These are phyloP conservation scores for Phataginus tetradactyla DNA, from an alignment of 2,797 vertebrate species.

Conservation along the genomic window DNA sequence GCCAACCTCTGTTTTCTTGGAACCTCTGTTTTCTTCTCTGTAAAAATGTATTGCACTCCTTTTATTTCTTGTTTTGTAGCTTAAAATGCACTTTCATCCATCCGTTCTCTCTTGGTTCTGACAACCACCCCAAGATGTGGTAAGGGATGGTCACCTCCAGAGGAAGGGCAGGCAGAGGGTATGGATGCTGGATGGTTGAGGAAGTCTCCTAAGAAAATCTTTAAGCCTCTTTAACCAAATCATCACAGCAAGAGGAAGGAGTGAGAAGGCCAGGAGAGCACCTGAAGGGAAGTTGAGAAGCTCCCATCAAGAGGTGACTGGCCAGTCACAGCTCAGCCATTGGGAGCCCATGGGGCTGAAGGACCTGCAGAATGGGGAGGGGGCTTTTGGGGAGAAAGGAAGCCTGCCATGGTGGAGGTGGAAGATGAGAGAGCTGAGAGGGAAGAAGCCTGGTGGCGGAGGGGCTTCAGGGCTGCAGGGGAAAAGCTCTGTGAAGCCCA, in stretches of 20 bases:
- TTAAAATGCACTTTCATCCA: background rate
- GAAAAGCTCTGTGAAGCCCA: background rate
- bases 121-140: background rate
- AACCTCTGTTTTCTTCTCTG: background rate
- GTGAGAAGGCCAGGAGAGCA: background rate
- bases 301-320: background rate
- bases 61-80: background rate
- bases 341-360: background rate
- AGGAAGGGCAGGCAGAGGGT: background rate
- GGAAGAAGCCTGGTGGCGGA: background rate
- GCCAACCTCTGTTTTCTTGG: background rate
- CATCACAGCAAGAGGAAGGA: background rate
- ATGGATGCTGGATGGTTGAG: background rate
- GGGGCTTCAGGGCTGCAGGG: background rate
- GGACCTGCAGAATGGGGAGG: background rate
- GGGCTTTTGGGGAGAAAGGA: background rate
- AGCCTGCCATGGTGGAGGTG: fast-evolving
- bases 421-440: background rate
- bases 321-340: background rate
- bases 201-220: background rate
- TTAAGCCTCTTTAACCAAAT: background rate
- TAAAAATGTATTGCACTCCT: background rate
- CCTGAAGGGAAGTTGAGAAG: background rate
- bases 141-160: background rate
- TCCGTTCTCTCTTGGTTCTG: background rate